phyloP scores from a whole-genome alignment of 2,888 invertebrate species.

The Rhyacophila evoluta region DNA sequence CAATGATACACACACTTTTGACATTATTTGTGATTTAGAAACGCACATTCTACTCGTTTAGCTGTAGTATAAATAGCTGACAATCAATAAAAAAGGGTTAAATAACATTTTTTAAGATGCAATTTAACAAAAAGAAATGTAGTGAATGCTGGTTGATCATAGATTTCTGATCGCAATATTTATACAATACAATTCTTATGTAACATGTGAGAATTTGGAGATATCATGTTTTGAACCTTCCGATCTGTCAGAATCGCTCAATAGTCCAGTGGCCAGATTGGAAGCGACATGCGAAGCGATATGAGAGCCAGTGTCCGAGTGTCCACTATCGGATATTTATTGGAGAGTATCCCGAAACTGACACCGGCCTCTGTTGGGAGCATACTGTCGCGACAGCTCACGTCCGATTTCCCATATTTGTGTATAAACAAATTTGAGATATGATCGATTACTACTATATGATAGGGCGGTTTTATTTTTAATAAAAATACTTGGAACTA shows the following conservation, averaged over 20 bases:
- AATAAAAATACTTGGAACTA: no score
- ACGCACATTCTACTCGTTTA: no score
- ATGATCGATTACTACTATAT: no score
- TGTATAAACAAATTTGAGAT: neutral
- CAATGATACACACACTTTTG: no score
- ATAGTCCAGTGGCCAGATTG: neutral
- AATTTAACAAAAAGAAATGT: no score
- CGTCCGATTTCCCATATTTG: neutral
- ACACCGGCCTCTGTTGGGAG: neutral
- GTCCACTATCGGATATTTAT: slow-evolving; percentile 37
- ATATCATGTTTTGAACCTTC: neutral
- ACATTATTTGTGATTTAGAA: no score
- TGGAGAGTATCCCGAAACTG: slow-evolving; percentile 27
- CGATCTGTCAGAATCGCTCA: slow-evolving; percentile 37
- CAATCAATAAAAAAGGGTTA: no score
- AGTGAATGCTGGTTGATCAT: no score
- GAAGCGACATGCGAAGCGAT: slow-evolving; percentile 1
- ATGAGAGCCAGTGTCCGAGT: slow-evolving; percentile 2
- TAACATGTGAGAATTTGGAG: neutral
- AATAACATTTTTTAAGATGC: no score
- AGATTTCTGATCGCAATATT: no score
- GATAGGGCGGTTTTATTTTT: no score
- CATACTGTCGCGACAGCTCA: slow-evolving; percentile 2
- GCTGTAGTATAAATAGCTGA: no score
- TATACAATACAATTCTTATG: neutral